Percentiles rank a stretch among this genome's conserved stretches.
Conservation (phyloP, 35 echinoderm and acorn worm species). For the Amphiura filiformis region DNA sequence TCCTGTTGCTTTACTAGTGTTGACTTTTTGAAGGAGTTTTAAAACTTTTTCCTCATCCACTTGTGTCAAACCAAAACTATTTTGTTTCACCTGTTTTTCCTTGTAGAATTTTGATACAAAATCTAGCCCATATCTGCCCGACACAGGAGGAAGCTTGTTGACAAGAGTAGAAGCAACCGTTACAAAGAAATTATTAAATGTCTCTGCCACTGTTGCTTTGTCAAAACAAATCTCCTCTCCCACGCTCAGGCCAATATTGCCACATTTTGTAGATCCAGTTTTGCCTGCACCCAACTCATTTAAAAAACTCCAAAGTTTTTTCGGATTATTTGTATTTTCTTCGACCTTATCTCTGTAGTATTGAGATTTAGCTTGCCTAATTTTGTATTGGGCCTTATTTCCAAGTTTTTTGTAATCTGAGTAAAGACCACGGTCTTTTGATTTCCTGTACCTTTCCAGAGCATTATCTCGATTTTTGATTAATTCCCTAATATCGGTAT, state of each 20-base stretch:
- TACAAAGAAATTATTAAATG: background rate
- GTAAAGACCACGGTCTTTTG: background rate
- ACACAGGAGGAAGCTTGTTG: background rate
- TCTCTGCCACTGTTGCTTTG: background rate
- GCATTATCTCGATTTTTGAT: background rate
- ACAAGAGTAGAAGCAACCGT: background rate
- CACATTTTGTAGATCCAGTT: background rate
- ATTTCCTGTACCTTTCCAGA: background rate
- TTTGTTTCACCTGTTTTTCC: background rate
- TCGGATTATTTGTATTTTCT: background rate
- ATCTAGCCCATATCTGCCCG: background rate
- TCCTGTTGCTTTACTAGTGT: background rate
- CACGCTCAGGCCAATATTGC: background rate
- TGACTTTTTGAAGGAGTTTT: background rate
- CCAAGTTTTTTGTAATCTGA: background rate
- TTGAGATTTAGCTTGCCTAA: background rate
- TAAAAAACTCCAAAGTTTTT: background rate
- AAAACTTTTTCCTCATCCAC: background rate
- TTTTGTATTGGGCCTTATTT: background rate
- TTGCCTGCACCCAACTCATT: background rate
- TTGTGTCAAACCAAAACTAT: background rate
- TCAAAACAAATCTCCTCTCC: background rate
- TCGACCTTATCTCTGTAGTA: background rate
- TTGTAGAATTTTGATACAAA: background rate
- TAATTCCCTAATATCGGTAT: background rate